Conservation (phyloP, 2,113 vertebrate genomes). For the Alectura lathami region DNA sequence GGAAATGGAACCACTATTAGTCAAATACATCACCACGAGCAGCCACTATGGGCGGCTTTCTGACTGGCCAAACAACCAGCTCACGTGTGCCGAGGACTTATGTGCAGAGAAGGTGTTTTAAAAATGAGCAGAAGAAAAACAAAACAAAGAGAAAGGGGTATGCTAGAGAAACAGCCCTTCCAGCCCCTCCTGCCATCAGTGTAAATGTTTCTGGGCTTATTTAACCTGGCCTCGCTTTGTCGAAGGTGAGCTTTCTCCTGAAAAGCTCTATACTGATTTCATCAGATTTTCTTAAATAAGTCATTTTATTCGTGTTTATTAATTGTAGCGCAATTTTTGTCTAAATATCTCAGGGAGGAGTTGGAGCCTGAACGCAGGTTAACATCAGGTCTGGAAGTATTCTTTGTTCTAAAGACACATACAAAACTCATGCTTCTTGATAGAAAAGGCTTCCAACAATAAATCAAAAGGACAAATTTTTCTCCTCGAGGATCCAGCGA, state of each 20-base stretch:
- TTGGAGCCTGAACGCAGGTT: neutral
- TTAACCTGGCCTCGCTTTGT: neutral
- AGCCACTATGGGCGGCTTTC: neutral
- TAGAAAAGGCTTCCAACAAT: neutral
- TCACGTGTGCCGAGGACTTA: neutral
- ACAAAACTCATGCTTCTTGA: neutral
- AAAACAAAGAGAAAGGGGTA: neutral
- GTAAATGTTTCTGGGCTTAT: neutral
- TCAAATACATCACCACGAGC: neutral
- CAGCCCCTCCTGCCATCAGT: neutral
- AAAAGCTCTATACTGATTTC: neutral
- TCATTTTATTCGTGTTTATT: neutral
- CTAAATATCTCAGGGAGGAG: neutral
- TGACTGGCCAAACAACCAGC: neutral
- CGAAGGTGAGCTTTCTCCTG: neutral
- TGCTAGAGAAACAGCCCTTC: neutral
- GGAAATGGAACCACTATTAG: neutral
- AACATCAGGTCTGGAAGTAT: neutral
- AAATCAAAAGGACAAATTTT: neutral
- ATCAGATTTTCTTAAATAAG: neutral
- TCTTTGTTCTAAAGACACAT: neutral
- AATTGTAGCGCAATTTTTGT: neutral
- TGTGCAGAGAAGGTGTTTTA: neutral
- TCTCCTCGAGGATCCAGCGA: neutral
- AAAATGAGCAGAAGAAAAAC: neutral